Evolutionary conservation across 1,140 invertebrate genomes (phyloP).

Genomic region (Drosophila micromelanica): DNA sequence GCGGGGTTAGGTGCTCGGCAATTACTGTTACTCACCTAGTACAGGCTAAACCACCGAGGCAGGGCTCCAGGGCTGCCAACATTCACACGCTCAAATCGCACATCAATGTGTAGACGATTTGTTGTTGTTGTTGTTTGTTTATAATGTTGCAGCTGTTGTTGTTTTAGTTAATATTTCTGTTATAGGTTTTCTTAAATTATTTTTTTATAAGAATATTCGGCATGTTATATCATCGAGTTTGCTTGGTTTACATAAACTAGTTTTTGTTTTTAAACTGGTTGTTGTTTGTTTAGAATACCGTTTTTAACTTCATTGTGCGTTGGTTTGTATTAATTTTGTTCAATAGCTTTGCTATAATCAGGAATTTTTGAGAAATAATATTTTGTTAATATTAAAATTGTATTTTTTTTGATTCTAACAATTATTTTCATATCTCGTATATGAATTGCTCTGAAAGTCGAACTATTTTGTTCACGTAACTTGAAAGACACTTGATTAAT

Average conservation of each 20-base stretch:
- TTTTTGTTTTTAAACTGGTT: constrained; percentile 14
- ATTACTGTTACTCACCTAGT: constrained; percentile 74
- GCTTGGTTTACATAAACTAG: constrained; percentile 41
- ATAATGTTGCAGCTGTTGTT: constrained; percentile 13
- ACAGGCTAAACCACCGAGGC: constrained; percentile 85
- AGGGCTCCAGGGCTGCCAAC: constrained; percentile 85
- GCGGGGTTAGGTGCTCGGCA: neutral
- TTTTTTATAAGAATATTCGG: constrained; percentile 7
- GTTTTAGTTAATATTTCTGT: constrained; percentile 2
- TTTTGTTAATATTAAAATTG: too few species aligned
- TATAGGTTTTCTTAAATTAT: constrained; percentile 20
- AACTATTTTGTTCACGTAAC: too few species aligned
- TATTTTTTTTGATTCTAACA: too few species aligned
- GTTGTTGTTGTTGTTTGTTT: constrained; percentile 24
- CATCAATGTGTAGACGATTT: constrained; percentile 80
- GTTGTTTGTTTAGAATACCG: constrained; percentile 52
- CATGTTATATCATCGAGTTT: constrained; percentile 45
- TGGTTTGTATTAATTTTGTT: constrained; percentile 56
- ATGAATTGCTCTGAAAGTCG: too few species aligned
- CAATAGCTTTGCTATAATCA: constrained; percentile 40
- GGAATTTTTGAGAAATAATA: too few species aligned
- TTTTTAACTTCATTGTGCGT: constrained; percentile 76
- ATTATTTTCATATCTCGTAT: too few species aligned
- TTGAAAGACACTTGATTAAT: too few species aligned
- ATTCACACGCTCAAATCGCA: constrained; percentile 81